phyloP scores from a whole-genome alignment of 37 sponge, comb jelly and placozoan genomes.

The Crambe crambe region DNA sequence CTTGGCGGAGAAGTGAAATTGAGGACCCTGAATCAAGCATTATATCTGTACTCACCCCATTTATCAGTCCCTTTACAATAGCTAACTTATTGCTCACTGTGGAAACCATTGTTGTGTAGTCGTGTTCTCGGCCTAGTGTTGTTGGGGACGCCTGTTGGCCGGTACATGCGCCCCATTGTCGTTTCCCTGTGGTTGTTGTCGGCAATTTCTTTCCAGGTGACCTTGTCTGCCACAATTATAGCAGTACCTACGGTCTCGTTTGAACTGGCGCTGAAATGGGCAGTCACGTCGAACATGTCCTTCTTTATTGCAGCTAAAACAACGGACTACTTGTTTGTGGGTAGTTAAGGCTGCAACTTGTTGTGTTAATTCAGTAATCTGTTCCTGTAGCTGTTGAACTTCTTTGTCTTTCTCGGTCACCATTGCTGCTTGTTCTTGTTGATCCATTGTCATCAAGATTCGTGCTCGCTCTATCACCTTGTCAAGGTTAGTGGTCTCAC shows the following conservation, averaged over 20 bases:
- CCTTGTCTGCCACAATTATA: slow-evolving; percentile 14
- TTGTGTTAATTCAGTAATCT: slow-evolving; percentile 23
- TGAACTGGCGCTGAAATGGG: slow-evolving; percentile 1
- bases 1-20: slow-evolving; percentile 13
- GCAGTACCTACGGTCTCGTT: neutral
- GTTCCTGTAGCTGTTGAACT: slow-evolving; percentile 10
- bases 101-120: neutral
- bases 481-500: slow-evolving; percentile 4
- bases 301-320: slow-evolving; percentile 6
- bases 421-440: neutral
- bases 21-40: slow-evolving; percentile 57
- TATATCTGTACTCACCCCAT: slow-evolving; percentile 23
- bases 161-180: slow-evolving; percentile 11
- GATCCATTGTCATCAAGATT: slow-evolving; percentile 15
- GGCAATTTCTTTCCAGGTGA: slow-evolving; percentile 25
- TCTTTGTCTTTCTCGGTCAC: neutral
- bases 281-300: slow-evolving; percentile 40
- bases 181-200: slow-evolving; percentile 34
- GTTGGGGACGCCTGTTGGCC: slow-evolving; percentile 30
- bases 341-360: slow-evolving; percentile 39
- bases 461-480: neutral
- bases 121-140: slow-evolving; percentile 13
- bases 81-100: slow-evolving; percentile 5
- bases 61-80: neutral
- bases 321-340: neutral